phyloP scores from a whole-genome alignment of 1,140 invertebrate species.

The Apis dorsata region DNA sequence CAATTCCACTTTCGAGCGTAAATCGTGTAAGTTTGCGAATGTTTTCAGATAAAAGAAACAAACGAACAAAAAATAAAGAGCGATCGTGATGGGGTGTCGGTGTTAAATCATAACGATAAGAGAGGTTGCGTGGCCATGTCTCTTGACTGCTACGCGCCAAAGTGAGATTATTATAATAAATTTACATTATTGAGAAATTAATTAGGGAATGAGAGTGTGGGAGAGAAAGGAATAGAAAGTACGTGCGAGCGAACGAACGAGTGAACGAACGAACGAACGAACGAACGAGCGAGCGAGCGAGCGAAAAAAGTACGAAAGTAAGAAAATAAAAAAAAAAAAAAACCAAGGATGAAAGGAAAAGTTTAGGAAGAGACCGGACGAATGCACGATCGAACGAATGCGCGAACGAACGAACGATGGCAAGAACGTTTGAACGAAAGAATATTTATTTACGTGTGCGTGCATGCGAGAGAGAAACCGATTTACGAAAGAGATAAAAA shows the following conservation, averaged over 20 bases:
- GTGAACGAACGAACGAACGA: neutral
- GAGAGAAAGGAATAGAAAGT: slow-evolving; percentile 38
- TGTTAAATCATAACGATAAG: slow-evolving; percentile 60
- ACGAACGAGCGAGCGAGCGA: neutral
- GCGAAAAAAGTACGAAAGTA: neutral
- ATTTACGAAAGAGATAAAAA: slow-evolving; percentile 54
- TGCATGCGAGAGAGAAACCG: slow-evolving; percentile 27
- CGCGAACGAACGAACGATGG: neutral
- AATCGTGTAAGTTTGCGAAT: slow-evolving; percentile 73
- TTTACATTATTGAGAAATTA: slow-evolving; percentile 67
- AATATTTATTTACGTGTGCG: neutral
- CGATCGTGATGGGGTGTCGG: slow-evolving; percentile 52
- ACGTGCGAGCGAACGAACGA: neutral
- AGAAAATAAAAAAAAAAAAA: neutral
- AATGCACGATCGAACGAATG: neutral
- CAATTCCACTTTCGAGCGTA: slow-evolving; percentile 79
- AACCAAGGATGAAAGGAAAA: slow-evolving; percentile 9
- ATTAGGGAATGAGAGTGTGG: slow-evolving; percentile 53
- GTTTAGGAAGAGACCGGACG: neutral
- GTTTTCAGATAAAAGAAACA: slow-evolving; percentile 62
- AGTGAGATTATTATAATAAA: slow-evolving; percentile 79
- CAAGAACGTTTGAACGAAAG: neutral
- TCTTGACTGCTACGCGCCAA: slow-evolving; percentile 72
- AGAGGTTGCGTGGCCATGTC: slow-evolving; percentile 60
- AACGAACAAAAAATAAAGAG: slow-evolving; percentile 46